phyloP scores from a whole-genome alignment of 2,797 vertebrate species.

The Neosalanx taihuensis region DNA sequence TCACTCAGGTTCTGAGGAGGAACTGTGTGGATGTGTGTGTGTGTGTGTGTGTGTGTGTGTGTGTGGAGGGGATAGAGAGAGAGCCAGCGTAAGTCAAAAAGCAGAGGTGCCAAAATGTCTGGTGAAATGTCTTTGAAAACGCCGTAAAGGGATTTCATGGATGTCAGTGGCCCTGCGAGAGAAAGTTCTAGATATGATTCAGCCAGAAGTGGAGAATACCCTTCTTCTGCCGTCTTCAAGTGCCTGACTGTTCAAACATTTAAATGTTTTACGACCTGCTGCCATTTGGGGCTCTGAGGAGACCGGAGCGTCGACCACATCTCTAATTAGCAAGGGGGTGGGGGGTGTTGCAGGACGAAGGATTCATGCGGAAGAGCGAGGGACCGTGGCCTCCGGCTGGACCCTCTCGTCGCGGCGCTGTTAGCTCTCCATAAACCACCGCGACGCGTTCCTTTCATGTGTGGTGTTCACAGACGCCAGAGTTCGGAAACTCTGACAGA shows the following conservation, averaged over 20 bases:
- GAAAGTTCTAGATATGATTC: conserved; percentile 73
- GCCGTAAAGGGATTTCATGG: conserved; percentile 72
- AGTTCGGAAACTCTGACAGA: conserved; percentile 62
- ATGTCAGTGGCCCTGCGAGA: conserved; percentile 62
- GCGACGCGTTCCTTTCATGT: conserved; percentile 63
- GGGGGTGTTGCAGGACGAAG: conserved; percentile 10
- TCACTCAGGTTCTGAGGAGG: background rate
- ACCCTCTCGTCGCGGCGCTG: conserved; percentile 49
- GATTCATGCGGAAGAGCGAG: conserved; percentile 9
- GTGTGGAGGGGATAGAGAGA: background rate
- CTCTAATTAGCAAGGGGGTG: conserved; percentile 67
- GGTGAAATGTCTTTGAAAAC: conserved; percentile 67
- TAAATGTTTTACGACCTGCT: conserved; percentile 82
- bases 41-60: background rate
- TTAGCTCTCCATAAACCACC: conserved; percentile 65
- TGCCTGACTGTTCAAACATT: conserved; percentile 82
- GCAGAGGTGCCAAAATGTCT: conserved; percentile 62
- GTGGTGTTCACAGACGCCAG: conserved; percentile 66
- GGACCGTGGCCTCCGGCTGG: conserved; percentile 53
- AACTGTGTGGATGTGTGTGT: conserved; percentile 20
- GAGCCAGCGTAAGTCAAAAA: conserved; percentile 51
- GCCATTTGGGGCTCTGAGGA: conserved; percentile 70
- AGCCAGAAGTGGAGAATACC: conserved; percentile 63
- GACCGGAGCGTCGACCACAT: conserved; percentile 63
- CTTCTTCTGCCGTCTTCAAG: conserved; percentile 62